phyloP scores from a whole-genome alignment of 2,888 invertebrate genomes.

The Amiota communis region DNA sequence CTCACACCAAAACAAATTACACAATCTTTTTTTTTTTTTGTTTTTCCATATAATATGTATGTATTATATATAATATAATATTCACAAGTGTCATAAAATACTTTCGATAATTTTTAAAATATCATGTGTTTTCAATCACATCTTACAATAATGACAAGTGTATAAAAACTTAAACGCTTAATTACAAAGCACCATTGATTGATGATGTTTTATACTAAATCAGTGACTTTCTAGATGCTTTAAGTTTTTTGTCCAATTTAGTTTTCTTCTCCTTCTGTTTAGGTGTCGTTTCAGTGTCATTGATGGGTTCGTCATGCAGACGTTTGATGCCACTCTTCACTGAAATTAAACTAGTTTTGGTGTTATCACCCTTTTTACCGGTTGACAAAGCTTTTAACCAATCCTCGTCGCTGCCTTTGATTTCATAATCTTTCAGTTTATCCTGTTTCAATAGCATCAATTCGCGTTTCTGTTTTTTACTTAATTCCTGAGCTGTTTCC shows the following conservation, averaged over 20 bases:
- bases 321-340: slow-evolving; percentile 69
- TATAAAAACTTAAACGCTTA: too few relatives aligned
- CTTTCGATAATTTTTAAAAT: too few relatives aligned
- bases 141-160: too few relatives aligned
- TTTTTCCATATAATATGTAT: too few relatives aligned
- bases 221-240: slow-evolving; percentile 41
- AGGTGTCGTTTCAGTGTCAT: too few relatives aligned
- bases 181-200: background rate
- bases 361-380: slow-evolving; percentile 41
- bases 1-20: slow-evolving; percentile 9
- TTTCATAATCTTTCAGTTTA: slow-evolving; percentile 86
- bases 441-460: slow-evolving; percentile 84
- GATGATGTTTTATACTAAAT: slow-evolving; percentile 40
- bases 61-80: too few relatives aligned
- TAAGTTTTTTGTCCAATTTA: slow-evolving; percentile 55
- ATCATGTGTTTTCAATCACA: too few relatives aligned
- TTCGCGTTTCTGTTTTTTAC: slow-evolving; percentile 85
- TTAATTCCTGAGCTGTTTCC: slow-evolving; percentile 85
- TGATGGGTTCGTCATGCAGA: slow-evolving; percentile 50
- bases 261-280: slow-evolving; percentile 60
- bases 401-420: slow-evolving; percentile 89
- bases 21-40: too few relatives aligned
- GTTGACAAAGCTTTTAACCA: slow-evolving; percentile 79
- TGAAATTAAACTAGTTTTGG: slow-evolving; percentile 59
- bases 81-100: too few relatives aligned